Evolutionary conservation across 2,888 invertebrate species (phyloP).

Genomic region (Linnaemya vulpina): DNA sequence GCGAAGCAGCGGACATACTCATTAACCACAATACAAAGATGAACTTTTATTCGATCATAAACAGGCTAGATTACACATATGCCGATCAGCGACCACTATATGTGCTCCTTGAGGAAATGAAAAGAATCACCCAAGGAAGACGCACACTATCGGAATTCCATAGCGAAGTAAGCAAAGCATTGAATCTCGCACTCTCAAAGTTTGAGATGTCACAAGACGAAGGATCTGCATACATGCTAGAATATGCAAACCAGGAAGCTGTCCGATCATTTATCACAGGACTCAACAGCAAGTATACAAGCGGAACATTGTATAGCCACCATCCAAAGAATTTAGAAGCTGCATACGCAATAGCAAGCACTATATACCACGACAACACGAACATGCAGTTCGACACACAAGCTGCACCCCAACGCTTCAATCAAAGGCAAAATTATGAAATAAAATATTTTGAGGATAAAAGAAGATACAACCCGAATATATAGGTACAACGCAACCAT

Average conservation of each 20-base stretch:
- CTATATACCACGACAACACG: background rate
- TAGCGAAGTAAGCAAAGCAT: background rate
- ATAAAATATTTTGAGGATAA: background rate
- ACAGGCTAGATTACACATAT: background rate
- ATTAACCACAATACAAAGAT: background rate
- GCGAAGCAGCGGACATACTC: background rate
- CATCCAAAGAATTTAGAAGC: background rate
- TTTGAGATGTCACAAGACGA: background rate
- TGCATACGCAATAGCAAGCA: background rate
- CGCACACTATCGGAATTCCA: background rate
- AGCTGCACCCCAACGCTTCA: background rate
- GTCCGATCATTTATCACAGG: background rate
- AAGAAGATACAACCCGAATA: no score
- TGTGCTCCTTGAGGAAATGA: background rate
- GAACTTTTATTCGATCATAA: conserved; percentile 7
- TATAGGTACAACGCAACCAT: background rate
- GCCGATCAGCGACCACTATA: background rate
- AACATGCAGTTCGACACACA: background rate
- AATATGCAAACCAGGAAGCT: background rate
- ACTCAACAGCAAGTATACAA: background rate
- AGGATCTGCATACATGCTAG: background rate
- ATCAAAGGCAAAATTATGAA: background rate
- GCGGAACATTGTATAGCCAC: background rate
- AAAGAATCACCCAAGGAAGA: background rate
- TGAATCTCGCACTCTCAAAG: no score